Base-by-base conservation (phyloP, 1,140 invertebrate genomes). In the Heliconius eleuchia region DNA sequence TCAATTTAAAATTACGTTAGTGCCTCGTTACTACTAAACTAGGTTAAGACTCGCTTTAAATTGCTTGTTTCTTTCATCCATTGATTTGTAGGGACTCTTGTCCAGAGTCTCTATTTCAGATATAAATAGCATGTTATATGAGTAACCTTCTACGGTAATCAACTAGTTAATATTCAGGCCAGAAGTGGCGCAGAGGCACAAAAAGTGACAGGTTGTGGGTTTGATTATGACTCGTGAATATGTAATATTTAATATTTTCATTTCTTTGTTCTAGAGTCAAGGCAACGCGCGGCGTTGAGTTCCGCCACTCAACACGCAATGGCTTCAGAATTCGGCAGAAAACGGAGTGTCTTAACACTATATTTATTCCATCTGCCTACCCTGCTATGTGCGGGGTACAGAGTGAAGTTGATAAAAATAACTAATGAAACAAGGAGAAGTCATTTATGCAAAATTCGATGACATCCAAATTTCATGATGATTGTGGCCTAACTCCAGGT, bases 1-100 rank as follows among this genome's bases (percentile, higher is more conserved):
- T 66, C 60, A 66, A 18, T 23, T 66, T 30, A 66, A 66, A 66
- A 66, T 66, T 27, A 66, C 60, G 60, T 66, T 66, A 66, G 60
- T 66, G 60, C 60, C 60, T 66, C 60, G 60, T 66, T 66, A 66
- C 27, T 66, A 23, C 23, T 66, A 66, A 66, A 27, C 60, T 66
- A 66, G 60, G 60, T 66, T 27, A 66, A 66, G 60, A 66, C 27
- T 30, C 27, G 27, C 60, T 66, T 66, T 66, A 66, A 66, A 30
- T 66, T 27, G 60, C 55, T 60, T 60, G 55, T 27, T 66, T 66
- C 23, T 66, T 66, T 16, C 27, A 66, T 66, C 60, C 23, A 66
- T 66, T 30, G 60, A 66, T 66, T 66, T 30, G 60, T 27, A 30
- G n/a, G 55, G 7, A 27, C 60, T 66, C 9, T 27, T 16, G 11